phyloP scores from a whole-genome alignment of 2,888 invertebrate genomes.

The Crematogaster levior region DNA sequence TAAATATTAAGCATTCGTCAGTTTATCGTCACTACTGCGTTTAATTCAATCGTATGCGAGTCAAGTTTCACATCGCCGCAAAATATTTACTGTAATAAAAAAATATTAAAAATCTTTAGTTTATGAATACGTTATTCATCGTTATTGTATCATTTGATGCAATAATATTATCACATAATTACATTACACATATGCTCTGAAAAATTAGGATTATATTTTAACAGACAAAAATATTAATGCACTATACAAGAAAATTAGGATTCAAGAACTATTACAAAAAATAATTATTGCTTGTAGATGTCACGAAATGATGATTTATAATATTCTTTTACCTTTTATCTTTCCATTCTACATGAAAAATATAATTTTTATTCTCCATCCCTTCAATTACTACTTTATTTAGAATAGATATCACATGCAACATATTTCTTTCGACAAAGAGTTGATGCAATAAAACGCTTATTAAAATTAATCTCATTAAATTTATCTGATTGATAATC shows the following conservation, averaged over 20 bases:
- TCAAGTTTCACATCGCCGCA: neutral
- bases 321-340: neutral
- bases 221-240: neutral
- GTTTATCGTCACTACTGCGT: neutral
- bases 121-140: neutral
- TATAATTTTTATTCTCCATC: neutral
- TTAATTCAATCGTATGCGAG: neutral
- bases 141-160: neutral
- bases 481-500: neutral
- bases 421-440: neutral
- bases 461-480: neutral
- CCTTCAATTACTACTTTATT: neutral
- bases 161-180: too few species aligned
- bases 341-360: neutral
- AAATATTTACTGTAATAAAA: neutral
- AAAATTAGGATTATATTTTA: neutral
- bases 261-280: neutral
- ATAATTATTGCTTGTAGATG: neutral
- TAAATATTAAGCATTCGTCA: neutral
- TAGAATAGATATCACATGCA: neutral
- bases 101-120: neutral
- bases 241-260: neutral
- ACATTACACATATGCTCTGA: neutral
- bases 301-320: neutral
- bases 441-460: neutral